Base-by-base conservation (phyloP, 2,888 invertebrate genomes). In the Polydrusus pterygomalis region DNA sequence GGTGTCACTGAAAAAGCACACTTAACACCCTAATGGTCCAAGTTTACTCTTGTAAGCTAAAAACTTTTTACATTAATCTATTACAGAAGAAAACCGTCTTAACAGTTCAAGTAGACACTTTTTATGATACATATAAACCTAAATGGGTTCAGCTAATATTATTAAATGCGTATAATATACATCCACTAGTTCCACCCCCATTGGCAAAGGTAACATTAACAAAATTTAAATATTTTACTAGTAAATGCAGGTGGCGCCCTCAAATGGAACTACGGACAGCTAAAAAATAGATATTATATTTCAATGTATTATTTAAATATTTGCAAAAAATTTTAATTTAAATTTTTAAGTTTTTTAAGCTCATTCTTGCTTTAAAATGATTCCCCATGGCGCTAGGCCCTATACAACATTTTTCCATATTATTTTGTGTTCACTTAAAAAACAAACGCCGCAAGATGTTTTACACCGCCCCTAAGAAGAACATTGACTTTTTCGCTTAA, bases 1-100 rank as follows among this genome's bases (percentile, higher is more conserved):
- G 47, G 58, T 73, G 73, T 72, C 73, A 49, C 60, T 67, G 60
- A 73, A 67, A 72, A 68, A 73, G 56, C 60, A 45, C 65, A 73
- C 73, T 73, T 73, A 72, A 65, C 73, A 73, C 73, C 60, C 58
- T 73, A 85, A 85, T 85, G 84, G 83, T 82, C 79, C 79, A 84
- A 85, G 82, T 84, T 85, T 81, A 81, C 80, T 80, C 81, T 80
- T 82, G 82, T 82, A 81, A 83, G 83, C 79, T 83, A 81, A 81
- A 83, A 85, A 85, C 83, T 84, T 85, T 84, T 76, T 78, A 83
- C 85, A 85, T 85, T 84, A 85, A 85, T 85, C 84, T 84, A 83
- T 84, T 84, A 83, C 82, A 82, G 82, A 77, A 81, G 81, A 81
- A 74, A 78, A 75, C 75, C 70, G 68, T 73, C 74, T 74, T 56